Evolutionary conservation across 1,140 invertebrate species (phyloP).

Genomic region (Drosophila tristis): DNA sequence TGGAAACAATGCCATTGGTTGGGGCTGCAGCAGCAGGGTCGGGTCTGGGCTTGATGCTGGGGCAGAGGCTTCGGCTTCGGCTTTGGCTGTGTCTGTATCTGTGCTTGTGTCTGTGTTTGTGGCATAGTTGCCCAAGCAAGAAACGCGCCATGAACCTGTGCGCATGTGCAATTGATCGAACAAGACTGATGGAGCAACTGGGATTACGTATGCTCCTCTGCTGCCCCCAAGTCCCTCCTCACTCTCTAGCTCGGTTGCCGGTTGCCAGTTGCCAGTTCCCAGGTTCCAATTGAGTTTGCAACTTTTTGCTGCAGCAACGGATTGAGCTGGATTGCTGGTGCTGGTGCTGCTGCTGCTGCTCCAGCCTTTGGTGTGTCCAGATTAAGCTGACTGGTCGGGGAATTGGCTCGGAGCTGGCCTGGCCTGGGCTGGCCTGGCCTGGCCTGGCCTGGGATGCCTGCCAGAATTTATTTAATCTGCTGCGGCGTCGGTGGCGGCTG

Average conservation of each 20-base stretch:
- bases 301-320: conserved; percentile 63
- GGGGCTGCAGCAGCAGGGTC: background rate
- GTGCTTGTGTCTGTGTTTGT: no score
- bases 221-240: background rate
- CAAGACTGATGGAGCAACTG: conserved; percentile 83
- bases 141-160: conserved; percentile 66
- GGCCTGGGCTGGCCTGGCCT: conserved; percentile 27
- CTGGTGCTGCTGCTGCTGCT: background rate
- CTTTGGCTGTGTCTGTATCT: no score
- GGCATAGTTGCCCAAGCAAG: conserved; percentile 8
- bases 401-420: conserved; percentile 17
- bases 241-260: background rate
- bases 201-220: conserved; percentile 68
- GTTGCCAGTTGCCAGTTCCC: conserved; percentile 29
- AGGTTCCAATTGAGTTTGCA: conserved; percentile 81
- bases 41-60: no score
- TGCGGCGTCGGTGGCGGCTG: conserved; percentile 72
- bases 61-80: no score
- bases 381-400: conserved; percentile 62
- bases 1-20: conserved; percentile 57
- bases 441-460: conserved; percentile 34
- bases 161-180: conserved; percentile 83
- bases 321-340: conserved; percentile 45
- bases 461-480: conserved; percentile 83
- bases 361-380: conserved; percentile 47